phyloP scores from a whole-genome alignment of 2,888 invertebrate genomes.

The Mantis religiosa region DNA sequence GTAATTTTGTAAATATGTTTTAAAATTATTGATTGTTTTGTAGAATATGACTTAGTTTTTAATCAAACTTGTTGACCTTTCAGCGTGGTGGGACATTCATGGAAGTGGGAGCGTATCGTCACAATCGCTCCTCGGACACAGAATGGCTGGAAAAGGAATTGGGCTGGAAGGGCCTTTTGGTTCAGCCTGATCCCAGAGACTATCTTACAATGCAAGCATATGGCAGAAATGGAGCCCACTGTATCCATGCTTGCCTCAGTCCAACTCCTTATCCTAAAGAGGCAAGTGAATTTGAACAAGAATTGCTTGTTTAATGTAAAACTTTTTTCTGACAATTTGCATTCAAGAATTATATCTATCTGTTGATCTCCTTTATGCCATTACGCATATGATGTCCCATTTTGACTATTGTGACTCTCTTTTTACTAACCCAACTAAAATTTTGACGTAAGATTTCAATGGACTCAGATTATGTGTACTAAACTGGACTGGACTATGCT shows the following conservation, averaged over 20 bases:
- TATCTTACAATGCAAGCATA: conserved; percentile 62
- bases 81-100: conserved; percentile 69
- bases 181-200: conserved; percentile 74
- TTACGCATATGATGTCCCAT: no score
- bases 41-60: not conserved
- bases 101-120: conserved; percentile 60
- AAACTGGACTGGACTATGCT: no score
- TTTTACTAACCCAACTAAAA: no score
- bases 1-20: no score
- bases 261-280: conserved; percentile 72
- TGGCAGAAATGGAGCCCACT: conserved; percentile 53
- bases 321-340: no score
- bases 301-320: no score
- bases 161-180: conserved; percentile 70
- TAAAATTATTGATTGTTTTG: conserved; percentile 7
- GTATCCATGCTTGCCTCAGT: conserved; percentile 75
- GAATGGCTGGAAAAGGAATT: conserved; percentile 66
- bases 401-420: no score
- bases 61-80: conserved; percentile 22
- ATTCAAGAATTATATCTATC: no score
- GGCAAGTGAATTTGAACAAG: conserved; percentile 43
- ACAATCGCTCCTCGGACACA: conserved; percentile 59
- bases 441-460: no score
- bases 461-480: no score
- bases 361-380: no score